phyloP scores from a whole-genome alignment of 2,797 vertebrate genomes.

The Siniperca scherzeri region DNA sequence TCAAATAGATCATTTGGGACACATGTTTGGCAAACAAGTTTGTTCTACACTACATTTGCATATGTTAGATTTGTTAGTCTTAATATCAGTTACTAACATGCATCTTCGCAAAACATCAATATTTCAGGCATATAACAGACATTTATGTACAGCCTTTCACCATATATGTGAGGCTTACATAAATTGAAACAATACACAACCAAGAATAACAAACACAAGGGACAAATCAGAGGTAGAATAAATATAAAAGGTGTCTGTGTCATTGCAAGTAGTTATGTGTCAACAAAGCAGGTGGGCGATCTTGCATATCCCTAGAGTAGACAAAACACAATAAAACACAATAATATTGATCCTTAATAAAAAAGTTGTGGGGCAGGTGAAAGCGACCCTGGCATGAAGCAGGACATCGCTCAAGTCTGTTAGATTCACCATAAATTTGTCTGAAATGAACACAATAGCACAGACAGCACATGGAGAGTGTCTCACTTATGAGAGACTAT shows the following conservation, averaged over 20 bases:
- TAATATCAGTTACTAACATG: neutral
- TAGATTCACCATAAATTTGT: conserved; percentile 58
- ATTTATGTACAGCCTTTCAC: neutral
- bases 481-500: conserved; percentile 65
- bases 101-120: neutral
- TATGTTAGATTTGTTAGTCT: neutral
- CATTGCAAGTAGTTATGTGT: neutral
- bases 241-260: conserved; percentile 13
- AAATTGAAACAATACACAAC: neutral
- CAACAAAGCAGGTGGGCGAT: conserved; percentile 7
- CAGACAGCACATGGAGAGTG: conserved; percentile 18
- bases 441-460: conserved; percentile 75
- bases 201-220: neutral
- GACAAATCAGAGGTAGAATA: neutral
- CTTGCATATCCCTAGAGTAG: conserved; percentile 16
- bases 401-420: conserved; percentile 24
- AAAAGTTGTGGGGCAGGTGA: conserved; percentile 31
- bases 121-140: neutral
- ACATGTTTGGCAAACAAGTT: neutral
- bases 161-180: neutral
- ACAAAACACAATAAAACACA: conserved; percentile 24
- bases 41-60: neutral
- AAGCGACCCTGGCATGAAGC: conserved; percentile 25
- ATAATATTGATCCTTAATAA: conserved; percentile 44
- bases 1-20: conserved; percentile 6